A percentile compares a stretch with the other conserved stretches of the same genome.
phyloP scores from a whole-genome alignment of 2,113 vertebrate genomes.

The Eurystomus gularis region DNA sequence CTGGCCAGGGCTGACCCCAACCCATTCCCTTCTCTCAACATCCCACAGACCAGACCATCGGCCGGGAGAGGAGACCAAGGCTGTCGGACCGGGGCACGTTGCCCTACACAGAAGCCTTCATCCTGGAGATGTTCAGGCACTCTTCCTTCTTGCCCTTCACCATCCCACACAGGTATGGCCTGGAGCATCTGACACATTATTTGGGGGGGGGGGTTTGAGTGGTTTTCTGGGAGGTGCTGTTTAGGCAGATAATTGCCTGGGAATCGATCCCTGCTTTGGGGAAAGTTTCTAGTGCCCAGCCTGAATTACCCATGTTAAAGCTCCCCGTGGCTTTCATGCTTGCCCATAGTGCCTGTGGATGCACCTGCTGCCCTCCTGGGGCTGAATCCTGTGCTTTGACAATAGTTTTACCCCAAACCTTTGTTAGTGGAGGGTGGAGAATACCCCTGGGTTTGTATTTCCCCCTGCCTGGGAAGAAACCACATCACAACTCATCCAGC shows the following conservation, averaged over 20 bases:
- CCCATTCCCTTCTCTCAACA: background rate
- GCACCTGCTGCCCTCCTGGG: background rate
- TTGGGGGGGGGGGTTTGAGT: rapidly evolving
- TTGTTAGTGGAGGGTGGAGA: background rate
- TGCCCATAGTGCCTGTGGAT: background rate
- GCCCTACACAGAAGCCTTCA: slow-evolving; percentile 86
- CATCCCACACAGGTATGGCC: slow-evolving; percentile 88
- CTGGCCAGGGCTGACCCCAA: background rate
- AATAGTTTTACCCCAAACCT: background rate
- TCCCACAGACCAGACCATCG: slow-evolving; percentile 79
- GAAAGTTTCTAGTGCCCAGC: background rate
- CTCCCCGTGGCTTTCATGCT: background rate
- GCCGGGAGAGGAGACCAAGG: slow-evolving; percentile 71
- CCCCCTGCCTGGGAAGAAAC: background rate
- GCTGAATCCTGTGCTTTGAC: background rate
- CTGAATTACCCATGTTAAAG: background rate
- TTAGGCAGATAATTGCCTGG: background rate
- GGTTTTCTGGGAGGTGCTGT: background rate
- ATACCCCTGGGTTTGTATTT: background rate
- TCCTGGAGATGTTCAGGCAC: slow-evolving; percentile 86
- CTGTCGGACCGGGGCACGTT: slow-evolving; percentile 77
- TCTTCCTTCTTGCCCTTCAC: slow-evolving; percentile 90
- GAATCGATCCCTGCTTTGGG: background rate
- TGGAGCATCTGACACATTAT: rapidly evolving
- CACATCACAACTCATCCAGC: background rate